Evolutionary conservation across 1,140 invertebrate species (phyloP).

Genomic region (Battus philenor): DNA sequence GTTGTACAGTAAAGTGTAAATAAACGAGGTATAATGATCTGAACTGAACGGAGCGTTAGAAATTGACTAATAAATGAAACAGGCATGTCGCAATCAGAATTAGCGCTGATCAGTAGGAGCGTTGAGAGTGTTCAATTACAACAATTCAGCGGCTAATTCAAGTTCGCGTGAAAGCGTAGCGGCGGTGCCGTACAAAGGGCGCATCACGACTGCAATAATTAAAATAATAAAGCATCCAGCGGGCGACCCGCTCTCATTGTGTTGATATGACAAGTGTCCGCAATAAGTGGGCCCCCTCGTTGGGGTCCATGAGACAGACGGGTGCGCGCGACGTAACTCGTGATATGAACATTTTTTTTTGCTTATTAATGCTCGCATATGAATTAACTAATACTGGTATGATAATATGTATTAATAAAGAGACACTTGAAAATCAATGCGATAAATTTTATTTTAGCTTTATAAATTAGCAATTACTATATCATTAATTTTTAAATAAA

Average conservation of each 20-base stretch:
- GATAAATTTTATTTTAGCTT: too few relatives aligned
- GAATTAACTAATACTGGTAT: too few relatives aligned
- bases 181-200: constrained; percentile 52
- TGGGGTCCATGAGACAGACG: constrained; percentile 9
- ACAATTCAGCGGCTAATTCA: constrained; percentile 55
- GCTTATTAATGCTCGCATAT: background rate
- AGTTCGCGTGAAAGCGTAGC: constrained; percentile 32
- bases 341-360: constrained; percentile 8
- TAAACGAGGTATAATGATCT: too few relatives aligned
- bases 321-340: background rate
- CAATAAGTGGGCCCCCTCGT: constrained; percentile 57
- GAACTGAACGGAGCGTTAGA: background rate
- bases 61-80: constrained; percentile 4
- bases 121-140: constrained; percentile 41
- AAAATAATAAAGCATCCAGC: constrained; percentile 71
- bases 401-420: constrained; percentile 1
- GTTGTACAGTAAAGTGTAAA: too few relatives aligned
- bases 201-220: constrained; percentile 64
- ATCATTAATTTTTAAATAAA: too few relatives aligned
- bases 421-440: too few relatives aligned
- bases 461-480: too few relatives aligned
- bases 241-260: constrained; percentile 41
- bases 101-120: constrained; percentile 7
- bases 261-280: constrained; percentile 68
- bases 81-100: constrained; percentile 8